Base-by-base conservation (phyloP, 2,113 vertebrate species). In the Gobio gobio region DNA sequence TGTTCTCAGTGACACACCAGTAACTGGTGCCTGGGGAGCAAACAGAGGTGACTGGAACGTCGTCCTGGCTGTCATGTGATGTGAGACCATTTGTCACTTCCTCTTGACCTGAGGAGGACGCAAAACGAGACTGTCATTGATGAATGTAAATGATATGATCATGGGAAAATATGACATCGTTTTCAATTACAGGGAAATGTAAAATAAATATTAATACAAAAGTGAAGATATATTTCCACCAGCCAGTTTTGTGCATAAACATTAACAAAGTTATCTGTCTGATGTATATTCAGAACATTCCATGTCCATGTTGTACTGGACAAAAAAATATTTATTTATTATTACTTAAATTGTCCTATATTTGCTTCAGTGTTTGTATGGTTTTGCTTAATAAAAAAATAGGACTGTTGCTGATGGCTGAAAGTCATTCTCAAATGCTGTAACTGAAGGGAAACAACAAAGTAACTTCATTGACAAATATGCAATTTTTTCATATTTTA, bases 21-120 rank as follows among this genome's bases (percentile, higher is more conserved):
- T 95, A 95, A 92, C 90, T 95, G 88, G 95, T 95, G 86, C 93
- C 93, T n/a, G 93, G 91, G 78, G 93, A 95, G 74, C 64, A 51
- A 64, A 82, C 89, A 8, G 92, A 84, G 0, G 90, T 79, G 61
- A 40, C 86, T 29, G n/a, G 40, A 47, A 63, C 87, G 0, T 87
- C 87, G 0, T 87, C 78, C 63, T 88, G 88, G 0, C 82, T 73
- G 0, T 90, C 88, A 33, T 92, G 90, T 33, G 86, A 90, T 3
- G 70, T 81, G 13, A 94, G 92, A 66, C 94, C 94, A 7, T 94
- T 95, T 58, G 89, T 90, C 14, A 94, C 72, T 33, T 73, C 86
- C 2, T 93, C 91, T 33, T 91, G 92, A n/a, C 86, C 90, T 93
- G 47, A 13, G 58, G 66, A 73, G 24, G 78, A 36, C 29, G 82